Evolutionary conservation across 1,140 invertebrate species (phyloP).

Genomic region (Whitmania pigra): DNA sequence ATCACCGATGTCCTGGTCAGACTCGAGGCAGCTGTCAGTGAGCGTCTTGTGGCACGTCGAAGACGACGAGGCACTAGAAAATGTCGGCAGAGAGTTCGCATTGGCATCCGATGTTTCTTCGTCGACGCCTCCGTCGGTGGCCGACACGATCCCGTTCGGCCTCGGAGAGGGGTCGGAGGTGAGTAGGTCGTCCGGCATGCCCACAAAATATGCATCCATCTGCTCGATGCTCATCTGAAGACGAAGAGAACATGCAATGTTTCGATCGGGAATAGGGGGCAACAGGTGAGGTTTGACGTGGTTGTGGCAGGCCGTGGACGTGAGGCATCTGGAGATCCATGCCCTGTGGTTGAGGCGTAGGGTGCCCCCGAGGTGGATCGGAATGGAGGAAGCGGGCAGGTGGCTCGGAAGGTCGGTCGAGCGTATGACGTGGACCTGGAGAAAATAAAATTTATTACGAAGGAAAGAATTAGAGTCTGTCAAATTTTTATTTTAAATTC

Average conservation of each 20-base stretch:
- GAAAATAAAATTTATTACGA: background rate
- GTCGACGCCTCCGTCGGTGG: background rate
- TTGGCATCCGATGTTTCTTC: conserved; percentile 13
- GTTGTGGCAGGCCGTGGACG: background rate
- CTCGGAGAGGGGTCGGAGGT: background rate
- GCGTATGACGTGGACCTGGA: conserved; percentile 76
- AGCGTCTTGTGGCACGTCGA: too few species aligned
- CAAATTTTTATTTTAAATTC: too few species aligned
- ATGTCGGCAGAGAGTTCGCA: background rate
- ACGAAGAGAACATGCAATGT: too few species aligned
- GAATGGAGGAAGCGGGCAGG: conserved; percentile 60
- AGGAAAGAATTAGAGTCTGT: too few species aligned
- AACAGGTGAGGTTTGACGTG: too few species aligned
- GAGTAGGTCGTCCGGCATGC: background rate
- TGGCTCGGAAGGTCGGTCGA: conserved; percentile 53
- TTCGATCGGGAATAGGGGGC: too few species aligned
- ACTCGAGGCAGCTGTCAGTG: background rate
- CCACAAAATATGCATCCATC: background rate
- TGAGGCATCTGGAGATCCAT: conserved; percentile 64
- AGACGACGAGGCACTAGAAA: background rate
- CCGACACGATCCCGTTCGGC: background rate
- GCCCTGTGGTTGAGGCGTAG: conserved; percentile 71
- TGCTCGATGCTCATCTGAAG: too few species aligned
- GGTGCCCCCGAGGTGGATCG: conserved; percentile 68
- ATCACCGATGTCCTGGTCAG: background rate